Base-by-base conservation (phyloP, 2,888 invertebrate species). In the Thalpophila matura region DNA sequence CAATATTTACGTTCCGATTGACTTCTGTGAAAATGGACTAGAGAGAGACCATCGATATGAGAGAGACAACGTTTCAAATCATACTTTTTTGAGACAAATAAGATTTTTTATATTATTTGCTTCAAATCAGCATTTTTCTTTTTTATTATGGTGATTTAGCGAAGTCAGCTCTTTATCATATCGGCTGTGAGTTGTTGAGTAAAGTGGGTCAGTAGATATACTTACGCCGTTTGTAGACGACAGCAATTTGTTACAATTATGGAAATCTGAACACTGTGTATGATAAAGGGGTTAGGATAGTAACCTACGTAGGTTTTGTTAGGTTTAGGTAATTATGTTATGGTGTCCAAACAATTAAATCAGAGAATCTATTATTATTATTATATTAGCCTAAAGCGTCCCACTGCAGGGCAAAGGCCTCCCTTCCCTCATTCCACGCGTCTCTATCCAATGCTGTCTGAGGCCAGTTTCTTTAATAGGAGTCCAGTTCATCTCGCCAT, bases 161-260 rank as follows among this genome's bases (percentile, higher is more conserved):
- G n/a, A 38, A n/a, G n/a, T n/a, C n/a, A n/a, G n/a, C n/a, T n/a
- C n/a, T n/a, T n/a, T n/a, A n/a, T n/a, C n/a, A n/a, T n/a, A n/a
- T n/a, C n/a, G n/a, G n/a, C n/a, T n/a, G n/a, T n/a, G n/a, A n/a
- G n/a, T n/a, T n/a, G n/a, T n/a, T n/a, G 18, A 4, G 6, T 0
- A 14, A 38, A 60, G 26, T 31, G 24, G 7, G 16, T 40, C 31
- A 31, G 18, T 20, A n/a, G n/a, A n/a, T n/a, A n/a, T n/a, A n/a
- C n/a, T n/a, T n/a, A 10, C 22, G 9, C 3, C 3, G 4, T 14
- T n/a, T 47, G 16, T 31, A 9, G 37, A 4, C 10, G 31, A 49
- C 38, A 40, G 10, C 14, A 12, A 61, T 31, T 62, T 40, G 62
- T 31, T 22, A 31, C 31, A 47, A 60, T 31, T 40, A 62, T 18